These are phyloP conservation scores for Acanthococcus lagerstroemiae DNA, from an alignment of 2,888 invertebrate genomes.

Conservation along the genomic window DNA sequence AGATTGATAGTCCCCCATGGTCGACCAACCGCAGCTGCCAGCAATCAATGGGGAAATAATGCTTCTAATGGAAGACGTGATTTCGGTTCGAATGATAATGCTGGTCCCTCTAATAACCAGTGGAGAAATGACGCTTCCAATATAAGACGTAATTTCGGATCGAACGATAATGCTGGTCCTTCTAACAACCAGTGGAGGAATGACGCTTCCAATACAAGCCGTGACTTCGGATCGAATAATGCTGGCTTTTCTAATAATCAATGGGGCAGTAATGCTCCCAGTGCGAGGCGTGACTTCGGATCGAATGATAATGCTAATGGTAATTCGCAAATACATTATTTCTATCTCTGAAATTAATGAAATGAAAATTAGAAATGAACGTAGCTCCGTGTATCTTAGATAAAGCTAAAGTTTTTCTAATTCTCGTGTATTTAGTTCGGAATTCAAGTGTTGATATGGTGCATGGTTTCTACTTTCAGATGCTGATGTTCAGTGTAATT, in stretches of 20 bases:
- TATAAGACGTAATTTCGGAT: not conserved
- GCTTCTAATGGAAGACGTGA: not conserved
- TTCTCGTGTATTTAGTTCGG: no score
- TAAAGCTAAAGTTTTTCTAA: not conserved
- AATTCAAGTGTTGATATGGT: no score
- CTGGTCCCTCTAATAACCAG: not conserved
- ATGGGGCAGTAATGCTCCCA: not conserved
- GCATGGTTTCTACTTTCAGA: not conserved
- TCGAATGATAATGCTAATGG: not conserved
- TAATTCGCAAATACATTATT: not conserved
- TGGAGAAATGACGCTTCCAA: not conserved
- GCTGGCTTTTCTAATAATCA: not conserved
- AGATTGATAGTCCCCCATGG: no score
- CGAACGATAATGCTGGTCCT: not conserved
- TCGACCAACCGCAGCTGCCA: not conserved
- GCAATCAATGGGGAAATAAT: not conserved
- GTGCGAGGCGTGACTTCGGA: no score
- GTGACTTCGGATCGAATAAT: not conserved
- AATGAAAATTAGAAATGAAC: no score
- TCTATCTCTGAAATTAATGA: no score
- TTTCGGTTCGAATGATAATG: not conserved
- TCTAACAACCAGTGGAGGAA: not conserved
- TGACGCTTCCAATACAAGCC: no score
- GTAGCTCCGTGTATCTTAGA: no score
- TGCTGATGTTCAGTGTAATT: conserved; percentile 48